Conservation (phyloP, 2,888 invertebrate species). For the Ectropis crepuscularia region DNA sequence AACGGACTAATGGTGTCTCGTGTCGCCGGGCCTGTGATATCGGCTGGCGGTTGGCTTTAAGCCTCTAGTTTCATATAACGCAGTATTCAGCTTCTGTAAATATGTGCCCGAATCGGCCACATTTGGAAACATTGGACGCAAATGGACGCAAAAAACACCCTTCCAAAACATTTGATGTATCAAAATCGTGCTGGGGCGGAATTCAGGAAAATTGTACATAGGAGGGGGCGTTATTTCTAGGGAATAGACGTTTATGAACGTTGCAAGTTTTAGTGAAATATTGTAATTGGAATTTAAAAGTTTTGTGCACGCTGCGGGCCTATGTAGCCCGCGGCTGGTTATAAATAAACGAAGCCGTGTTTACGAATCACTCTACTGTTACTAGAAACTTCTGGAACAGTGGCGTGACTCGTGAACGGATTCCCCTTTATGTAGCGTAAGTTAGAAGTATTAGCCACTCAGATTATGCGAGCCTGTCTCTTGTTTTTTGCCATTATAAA, state of each 20-base stretch:
- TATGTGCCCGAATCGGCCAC: conserved; percentile 45
- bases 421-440: conserved; percentile 59
- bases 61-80: conserved; percentile 52
- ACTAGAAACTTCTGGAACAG: neutral
- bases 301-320: conserved; percentile 59
- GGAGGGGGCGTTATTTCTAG: conserved; percentile 58
- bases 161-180: conserved; percentile 36
- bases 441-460: conserved; percentile 47
- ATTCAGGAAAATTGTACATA: conserved; percentile 64
- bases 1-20: conserved; percentile 55
- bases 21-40: conserved; percentile 42
- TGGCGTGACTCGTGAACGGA: conserved; percentile 5
- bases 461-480: conserved; percentile 28
- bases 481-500: conserved; percentile 1
- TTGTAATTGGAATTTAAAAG: conserved; percentile 57
- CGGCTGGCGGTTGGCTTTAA: conserved; percentile 51
- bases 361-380: conserved; percentile 10
- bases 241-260: conserved; percentile 63
- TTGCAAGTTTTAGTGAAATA: conserved; percentile 61
- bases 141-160: conserved; percentile 21
- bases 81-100: conserved; percentile 75
- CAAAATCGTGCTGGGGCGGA: conserved; percentile 42
- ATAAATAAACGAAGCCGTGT: conserved; percentile 31
- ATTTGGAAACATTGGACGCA: conserved; percentile 31
- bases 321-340: conserved; percentile 60